phyloP scores from a whole-genome alignment of 2,113 vertebrate species.

The Suncus etruscus region DNA sequence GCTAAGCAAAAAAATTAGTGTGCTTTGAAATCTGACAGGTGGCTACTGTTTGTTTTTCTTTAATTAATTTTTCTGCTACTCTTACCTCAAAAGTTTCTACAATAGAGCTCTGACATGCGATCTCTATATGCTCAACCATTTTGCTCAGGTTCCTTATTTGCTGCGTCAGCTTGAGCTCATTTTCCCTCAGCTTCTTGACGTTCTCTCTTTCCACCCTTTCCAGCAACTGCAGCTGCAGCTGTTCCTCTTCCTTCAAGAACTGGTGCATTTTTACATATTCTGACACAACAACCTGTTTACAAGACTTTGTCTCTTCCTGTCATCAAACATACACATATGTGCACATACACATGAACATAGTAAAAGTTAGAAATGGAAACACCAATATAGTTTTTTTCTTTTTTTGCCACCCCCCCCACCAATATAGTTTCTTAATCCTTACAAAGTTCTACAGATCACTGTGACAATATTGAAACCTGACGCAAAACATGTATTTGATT shows the following conservation, averaged over 20 bases:
- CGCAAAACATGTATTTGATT: background rate
- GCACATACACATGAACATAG: background rate
- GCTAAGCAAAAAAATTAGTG: background rate
- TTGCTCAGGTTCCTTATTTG: constrained; percentile 64
- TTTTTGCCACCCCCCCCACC: too few species aligned
- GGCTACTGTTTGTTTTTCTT: background rate
- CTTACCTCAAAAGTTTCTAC: constrained; percentile 71
- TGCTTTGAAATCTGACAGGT: background rate
- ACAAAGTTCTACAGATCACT: background rate
- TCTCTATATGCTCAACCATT: constrained; percentile 59
- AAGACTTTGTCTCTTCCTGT: constrained; percentile 73
- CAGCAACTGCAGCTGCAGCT: constrained; percentile 63
- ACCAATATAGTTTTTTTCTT: too few species aligned
- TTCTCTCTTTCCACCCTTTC: constrained; percentile 71
- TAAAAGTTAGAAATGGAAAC: constrained; percentile 38
- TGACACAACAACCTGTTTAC: constrained; percentile 66
- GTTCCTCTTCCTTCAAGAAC: constrained; percentile 79
- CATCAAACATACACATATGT: background rate
- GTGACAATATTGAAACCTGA: background rate
- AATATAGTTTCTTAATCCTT: background rate
- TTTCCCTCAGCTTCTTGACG: constrained; percentile 63
- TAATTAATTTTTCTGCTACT: background rate
- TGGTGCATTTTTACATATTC: constrained; percentile 79
- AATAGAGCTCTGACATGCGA: background rate
- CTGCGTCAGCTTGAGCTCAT: constrained; percentile 62